Evolutionary conservation across 2,113 vertebrate genomes (phyloP), one percentile per base, ranked within the genome.

Genomic region (Probosciger aterrimus): DNA sequence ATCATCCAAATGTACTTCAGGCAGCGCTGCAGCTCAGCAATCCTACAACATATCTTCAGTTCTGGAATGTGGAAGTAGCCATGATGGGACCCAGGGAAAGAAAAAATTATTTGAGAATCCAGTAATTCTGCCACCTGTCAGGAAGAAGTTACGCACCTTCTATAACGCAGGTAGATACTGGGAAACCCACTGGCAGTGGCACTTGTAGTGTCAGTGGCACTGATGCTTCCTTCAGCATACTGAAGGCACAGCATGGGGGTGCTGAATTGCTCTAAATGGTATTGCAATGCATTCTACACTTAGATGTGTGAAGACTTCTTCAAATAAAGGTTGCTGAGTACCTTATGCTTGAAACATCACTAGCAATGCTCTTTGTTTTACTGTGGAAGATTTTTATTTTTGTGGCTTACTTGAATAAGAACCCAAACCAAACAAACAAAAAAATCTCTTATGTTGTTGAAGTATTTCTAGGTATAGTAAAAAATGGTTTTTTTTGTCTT

Each of bases 81-180:
- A 41, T 49, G 92, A 97, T 90, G 94, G 92, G 23, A n/a, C 57
- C 39, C 95, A 97, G 33, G 75, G 88, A 8, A 97, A 63, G 31
- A 95, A 97, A 39, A 93, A 31, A 18, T 74, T 97, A 2, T 30
- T 43, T 37, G 62, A 85, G 39, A 86, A 86, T 49, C 86, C 68
- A 3, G 93, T 95, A 22, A 74, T 82, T 33, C 90, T 82, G 3
- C 97, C 97, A 46, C 96, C 95, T 2, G 67, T 97, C 52, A 98
- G 97, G 97, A 99, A 99, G 97, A 99, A 99, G 93, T 97, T 98
- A 1, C 98, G 99, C 8, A 99, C 99, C 6, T 98, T 99, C 30
- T 99, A 99, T 82, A 99, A 96, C 30, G 95, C 98, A 70, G 98
- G 99, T 99, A 97, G 97, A 91, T 81, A 39, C 15, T 3, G 5